phyloP scores from a whole-genome alignment of 2,888 invertebrate genomes.

The Euphydryas editha region DNA sequence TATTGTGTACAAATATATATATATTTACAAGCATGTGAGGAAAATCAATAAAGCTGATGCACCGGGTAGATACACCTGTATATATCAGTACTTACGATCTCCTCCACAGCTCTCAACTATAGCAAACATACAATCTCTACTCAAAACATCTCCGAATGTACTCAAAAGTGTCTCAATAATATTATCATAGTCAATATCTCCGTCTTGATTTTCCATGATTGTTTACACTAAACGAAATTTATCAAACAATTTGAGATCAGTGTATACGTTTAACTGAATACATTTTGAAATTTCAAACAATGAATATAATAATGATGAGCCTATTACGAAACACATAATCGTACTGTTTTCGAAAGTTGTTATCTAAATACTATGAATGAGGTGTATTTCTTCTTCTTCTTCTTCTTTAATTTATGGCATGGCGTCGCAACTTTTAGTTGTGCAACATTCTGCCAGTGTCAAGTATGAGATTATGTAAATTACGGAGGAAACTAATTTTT shows the following conservation, averaged over 20 bases:
- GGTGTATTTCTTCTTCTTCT: too few relatives aligned
- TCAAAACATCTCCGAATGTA: conserved; percentile 65
- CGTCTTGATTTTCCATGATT: conserved; percentile 39
- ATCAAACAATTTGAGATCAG: conserved; percentile 5
- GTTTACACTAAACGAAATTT: conserved; percentile 10
- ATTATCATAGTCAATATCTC: conserved; percentile 45
- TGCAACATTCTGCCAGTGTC: too few relatives aligned
- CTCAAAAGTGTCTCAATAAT: conserved; percentile 58
- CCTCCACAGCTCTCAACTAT: conserved; percentile 68
- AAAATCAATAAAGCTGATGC: conserved; percentile 22
- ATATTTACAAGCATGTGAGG: conserved; percentile 20
- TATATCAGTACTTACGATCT: conserved; percentile 64
- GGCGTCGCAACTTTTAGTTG: too few relatives aligned
- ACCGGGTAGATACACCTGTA: background rate
- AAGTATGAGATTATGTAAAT: too few relatives aligned
- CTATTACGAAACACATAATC: conserved; percentile 45
- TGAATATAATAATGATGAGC: conserved; percentile 31
- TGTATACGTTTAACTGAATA: conserved; percentile 25
- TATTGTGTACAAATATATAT: conserved; percentile 18
- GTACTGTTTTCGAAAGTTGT: conserved; percentile 6
- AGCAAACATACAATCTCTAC: conserved; percentile 50
- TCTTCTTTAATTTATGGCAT: too few relatives aligned
- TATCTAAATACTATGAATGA: background rate
- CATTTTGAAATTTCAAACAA: conserved; percentile 18
- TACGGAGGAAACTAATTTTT: too few relatives aligned